Conservation (phyloP, 2,113 vertebrate species). For the Oncorhynchus keta region DNA sequence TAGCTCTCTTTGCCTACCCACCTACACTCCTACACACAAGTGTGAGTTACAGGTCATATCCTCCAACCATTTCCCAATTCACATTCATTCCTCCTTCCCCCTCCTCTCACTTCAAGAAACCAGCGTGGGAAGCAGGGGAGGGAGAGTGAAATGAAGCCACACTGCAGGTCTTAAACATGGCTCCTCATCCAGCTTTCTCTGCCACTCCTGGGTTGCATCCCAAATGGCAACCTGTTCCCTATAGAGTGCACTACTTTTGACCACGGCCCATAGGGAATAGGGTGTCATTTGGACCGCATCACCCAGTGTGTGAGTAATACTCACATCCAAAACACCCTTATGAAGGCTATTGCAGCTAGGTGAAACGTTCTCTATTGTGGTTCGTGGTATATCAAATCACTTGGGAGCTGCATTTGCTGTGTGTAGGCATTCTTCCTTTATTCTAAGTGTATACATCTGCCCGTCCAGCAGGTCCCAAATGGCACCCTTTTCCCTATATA, state of each 20-base stretch:
- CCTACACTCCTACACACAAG: neutral
- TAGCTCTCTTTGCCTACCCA: neutral
- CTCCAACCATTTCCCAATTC: constrained; percentile 12
- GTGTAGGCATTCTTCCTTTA: neutral
- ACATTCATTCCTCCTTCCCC: constrained; percentile 14
- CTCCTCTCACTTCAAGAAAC: neutral
- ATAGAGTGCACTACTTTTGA: too few relatives aligned
- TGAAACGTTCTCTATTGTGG: neutral
- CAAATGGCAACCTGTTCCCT: too few relatives aligned
- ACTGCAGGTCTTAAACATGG: too few relatives aligned
- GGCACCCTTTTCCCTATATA: neutral
- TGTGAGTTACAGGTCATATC: constrained; percentile 27
- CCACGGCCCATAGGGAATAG: too few relatives aligned
- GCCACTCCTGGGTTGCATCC: neutral
- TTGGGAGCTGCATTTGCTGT: neutral
- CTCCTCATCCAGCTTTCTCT: neutral
- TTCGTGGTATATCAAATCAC: too few relatives aligned
- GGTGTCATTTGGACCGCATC: too few relatives aligned
- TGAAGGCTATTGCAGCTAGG: neutral
- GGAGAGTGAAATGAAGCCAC: too few relatives aligned
- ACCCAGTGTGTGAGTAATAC: too few relatives aligned
- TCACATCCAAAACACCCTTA: neutral
- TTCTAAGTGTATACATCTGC: neutral
- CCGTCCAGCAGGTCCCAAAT: neutral
- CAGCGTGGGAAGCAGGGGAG: neutral